Conservation (phyloP, 2,888 invertebrate genomes). For the Ectemnius lituratus region DNA sequence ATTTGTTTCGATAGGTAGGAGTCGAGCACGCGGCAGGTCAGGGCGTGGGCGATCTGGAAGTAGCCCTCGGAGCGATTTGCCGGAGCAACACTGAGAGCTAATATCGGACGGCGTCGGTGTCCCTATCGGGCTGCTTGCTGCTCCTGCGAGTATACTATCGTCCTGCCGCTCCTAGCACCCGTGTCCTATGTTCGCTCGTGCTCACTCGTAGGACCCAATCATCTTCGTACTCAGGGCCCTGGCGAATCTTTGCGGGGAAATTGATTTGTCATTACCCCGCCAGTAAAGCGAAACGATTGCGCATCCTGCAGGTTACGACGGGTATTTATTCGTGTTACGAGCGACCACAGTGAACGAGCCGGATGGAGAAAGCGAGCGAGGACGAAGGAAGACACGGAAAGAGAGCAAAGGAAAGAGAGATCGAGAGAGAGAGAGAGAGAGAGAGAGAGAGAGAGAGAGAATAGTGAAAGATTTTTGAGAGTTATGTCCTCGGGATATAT, state of each 20-base stretch:
- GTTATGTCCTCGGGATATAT: constrained; percentile 44
- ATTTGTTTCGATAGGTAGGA: constrained; percentile 47
- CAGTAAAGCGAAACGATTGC: constrained; percentile 55
- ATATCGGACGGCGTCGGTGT: constrained; percentile 40
- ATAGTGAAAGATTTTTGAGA: constrained; percentile 53
- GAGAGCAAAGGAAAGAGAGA: no score
- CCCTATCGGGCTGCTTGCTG: constrained; percentile 37
- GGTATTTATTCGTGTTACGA: constrained; percentile 30
- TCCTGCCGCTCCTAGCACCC: no score
- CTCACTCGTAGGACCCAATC: constrained; percentile 31
- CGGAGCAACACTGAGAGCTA: constrained; percentile 21
- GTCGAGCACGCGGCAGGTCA: neutral
- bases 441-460: constrained; percentile 16
- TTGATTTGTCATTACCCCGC: constrained; percentile 71
- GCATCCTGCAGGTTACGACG: constrained; percentile 36
- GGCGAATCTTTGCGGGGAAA: constrained; percentile 63
- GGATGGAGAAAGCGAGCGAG: neutral
- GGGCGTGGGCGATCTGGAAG: constrained; percentile 65
- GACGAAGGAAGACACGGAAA: no score
- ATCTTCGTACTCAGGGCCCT: constrained; percentile 22
- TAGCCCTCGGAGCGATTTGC: constrained; percentile 52
- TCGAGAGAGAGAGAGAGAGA: no score
- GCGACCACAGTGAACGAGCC: constrained; percentile 19
- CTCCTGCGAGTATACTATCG: constrained; percentile 13
- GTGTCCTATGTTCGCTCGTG: constrained; percentile 7